Conservation (phyloP, 2,113 vertebrate genomes). For the Calonectris borealis region DNA sequence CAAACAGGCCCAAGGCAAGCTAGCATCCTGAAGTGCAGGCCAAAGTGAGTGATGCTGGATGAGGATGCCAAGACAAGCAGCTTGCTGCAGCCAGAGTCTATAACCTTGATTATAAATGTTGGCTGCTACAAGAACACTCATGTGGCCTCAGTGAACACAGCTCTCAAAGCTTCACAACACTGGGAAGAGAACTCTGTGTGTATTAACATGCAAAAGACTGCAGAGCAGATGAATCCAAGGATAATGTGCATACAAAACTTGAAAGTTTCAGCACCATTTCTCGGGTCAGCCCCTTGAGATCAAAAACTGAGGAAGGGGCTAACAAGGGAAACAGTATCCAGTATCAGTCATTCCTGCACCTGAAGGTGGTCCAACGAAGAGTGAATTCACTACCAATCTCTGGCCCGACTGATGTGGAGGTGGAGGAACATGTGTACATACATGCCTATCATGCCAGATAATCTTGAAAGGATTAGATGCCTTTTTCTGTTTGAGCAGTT, state of each 20-base stretch:
- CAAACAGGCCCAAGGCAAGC: not conserved
- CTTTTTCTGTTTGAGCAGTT: not conserved
- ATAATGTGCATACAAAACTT: not conserved
- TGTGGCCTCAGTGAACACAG: not conserved
- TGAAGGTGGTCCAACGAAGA: not conserved
- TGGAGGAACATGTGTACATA: not conserved
- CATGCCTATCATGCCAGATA: not conserved
- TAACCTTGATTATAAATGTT: rapidly evolving
- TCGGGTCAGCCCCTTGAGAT: not conserved
- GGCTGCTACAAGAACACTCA: not conserved
- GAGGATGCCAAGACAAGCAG: not conserved
- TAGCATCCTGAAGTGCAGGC: not conserved
- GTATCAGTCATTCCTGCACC: not conserved
- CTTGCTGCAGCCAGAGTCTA: not conserved
- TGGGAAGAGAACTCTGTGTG: not conserved
- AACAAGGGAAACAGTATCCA: not conserved
- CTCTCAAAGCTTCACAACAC: not conserved
- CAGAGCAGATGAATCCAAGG: not conserved
- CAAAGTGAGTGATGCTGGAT: not conserved
- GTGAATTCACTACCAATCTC: not conserved
- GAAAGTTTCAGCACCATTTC: not conserved
- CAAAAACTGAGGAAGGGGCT: not conserved
- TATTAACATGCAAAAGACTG: not conserved
- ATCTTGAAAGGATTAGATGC: not conserved
- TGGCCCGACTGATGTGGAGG: not conserved